Percentiles rank a stretch among this genome's conserved stretches.
These are phyloP conservation scores for Drosophila neutralis DNA, from an alignment of 2,888 invertebrate genomes.

Conservation along the genomic window DNA sequence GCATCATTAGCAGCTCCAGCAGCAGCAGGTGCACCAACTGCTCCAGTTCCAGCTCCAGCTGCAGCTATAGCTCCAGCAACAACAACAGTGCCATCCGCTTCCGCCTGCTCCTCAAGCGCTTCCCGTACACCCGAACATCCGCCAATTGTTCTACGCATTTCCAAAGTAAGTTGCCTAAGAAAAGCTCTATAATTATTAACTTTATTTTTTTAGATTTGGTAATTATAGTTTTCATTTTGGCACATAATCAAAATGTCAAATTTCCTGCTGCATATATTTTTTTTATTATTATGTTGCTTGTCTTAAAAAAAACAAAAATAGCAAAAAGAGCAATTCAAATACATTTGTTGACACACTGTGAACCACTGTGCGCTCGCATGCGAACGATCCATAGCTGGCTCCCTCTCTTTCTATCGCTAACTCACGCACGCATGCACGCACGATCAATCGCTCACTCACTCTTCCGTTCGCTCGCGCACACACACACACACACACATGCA, in stretches of 20 bases:
- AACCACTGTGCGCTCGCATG: slow-evolving; percentile 1
- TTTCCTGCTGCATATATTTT: not conserved
- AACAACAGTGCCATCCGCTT: slow-evolving; percentile 43
- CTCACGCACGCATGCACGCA: slow-evolving; percentile 10
- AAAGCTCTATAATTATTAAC: not conserved
- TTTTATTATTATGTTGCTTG: not conserved
- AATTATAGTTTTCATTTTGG: not conserved
- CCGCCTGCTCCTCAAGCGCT: slow-evolving; percentile 61
- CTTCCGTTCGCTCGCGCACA: slow-evolving; percentile 7
- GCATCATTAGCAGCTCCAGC: slow-evolving; percentile 33
- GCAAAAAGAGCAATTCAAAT: not conserved
- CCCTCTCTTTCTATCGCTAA: slow-evolving; percentile 14
- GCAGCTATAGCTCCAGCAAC: slow-evolving; percentile 7
- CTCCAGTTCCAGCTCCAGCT: slow-evolving; percentile 4
- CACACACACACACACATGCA: not conserved
- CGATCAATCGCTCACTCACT: not conserved
- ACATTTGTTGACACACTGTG: not conserved
- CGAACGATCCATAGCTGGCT: slow-evolving; percentile 8
- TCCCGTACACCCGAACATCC: slow-evolving; percentile 87
- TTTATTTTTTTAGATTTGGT: not conserved
- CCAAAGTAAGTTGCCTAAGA: slow-evolving; percentile 86
- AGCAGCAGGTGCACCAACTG: slow-evolving; percentile 1
- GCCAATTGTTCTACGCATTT: slow-evolving; percentile 94
- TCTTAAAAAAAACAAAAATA: not conserved
- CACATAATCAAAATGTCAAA: not conserved